Evolutionary conservation across 2,797 vertebrate genomes (phyloP), one percentile per base, ranked within the genome.

Genomic region (Astyanax mexicanus): DNA sequence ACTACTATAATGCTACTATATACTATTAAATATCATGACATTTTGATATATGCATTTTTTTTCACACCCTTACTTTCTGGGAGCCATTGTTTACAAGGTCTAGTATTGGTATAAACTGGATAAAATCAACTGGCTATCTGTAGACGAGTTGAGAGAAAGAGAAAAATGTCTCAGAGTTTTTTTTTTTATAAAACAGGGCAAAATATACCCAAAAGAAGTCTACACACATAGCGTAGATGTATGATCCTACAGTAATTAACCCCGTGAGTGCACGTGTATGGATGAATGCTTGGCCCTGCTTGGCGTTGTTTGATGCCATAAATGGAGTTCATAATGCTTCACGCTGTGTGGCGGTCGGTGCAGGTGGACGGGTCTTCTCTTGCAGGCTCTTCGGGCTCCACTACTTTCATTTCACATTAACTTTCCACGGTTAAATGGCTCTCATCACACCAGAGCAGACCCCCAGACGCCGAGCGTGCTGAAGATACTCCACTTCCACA

Each of bases 311-410:
- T 77, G 65, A 74, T 68, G 69, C 52, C 52, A 12, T 57, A 44
- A 78, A 78, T 79, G 71, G 38, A 74, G 71, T 81, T 83, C 72
- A 82, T 82, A 62, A 74, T 38, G 44, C 74, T 60, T 40, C 45
- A 74, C 27, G 52, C 66, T 67, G 70, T 21, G 67, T 70, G 42
- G 57, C 45, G 23, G 45, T 62, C 66, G 40, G 74, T 6, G 54
- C 69, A 47, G 58, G 62, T 4, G 44, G 45, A 73, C 19, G 47
- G 45, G 49, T 64, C 55, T 75, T 65, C 67, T 35, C 52, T 57
- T 47, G 42, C n/a, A 25, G 6, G 19, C 73, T 75, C 60, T 69
- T 61, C 55, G 52, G 60, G 47, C 61, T 67, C 35, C 35, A 40
- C 60, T 68, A 54, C 77, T 69, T 74, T 70, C 52, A 78, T 80